Evolutionary conservation across 2,113 vertebrate genomes (phyloP), one percentile per base, ranked within the genome.

Genomic region (Orycteropus afer): DNA sequence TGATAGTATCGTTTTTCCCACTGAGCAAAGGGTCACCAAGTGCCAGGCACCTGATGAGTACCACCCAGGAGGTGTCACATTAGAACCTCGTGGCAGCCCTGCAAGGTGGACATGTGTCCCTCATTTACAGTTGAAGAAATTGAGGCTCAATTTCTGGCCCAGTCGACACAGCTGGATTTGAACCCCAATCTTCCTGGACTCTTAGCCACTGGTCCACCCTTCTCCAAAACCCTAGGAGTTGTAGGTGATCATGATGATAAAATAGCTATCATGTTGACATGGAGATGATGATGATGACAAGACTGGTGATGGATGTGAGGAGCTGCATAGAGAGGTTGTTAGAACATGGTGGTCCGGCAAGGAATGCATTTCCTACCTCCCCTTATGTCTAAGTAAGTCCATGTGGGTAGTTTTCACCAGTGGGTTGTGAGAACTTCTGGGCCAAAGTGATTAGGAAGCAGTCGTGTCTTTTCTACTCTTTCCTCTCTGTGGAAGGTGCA

Each of bases 31-130:
- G 51, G 67, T 76, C 69, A 84, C 55, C 7, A 6, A n/a, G 42
- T 80, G 11, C 78, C 32, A 22, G 42, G 67, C 23, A 22, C 17
- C 0, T 4, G 12, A 53, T 63, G 42, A 61, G 42, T 55, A 10
- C 27, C 1, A 2, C 8, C 13, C 23, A n/a, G 57, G 37, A 86
- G 47, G 59, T 2, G 25, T 47, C 3, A 0, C 1, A 2, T 45
- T 47, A 42, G 5, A 84, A 27, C 25, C 34, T 51, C 27, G 10
- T 5, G 7, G 45, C 40, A 76, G 79, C 79, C 63, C 42, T 49
- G 18, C 27, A 37, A 34, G 42, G 25, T 14, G 67, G 53, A 11
- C 25, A 49, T 47, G 53, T 10, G 34, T 34, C 9, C 47, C 42
- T 42, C 34, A 32, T 34, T 57, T 47, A 71, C 53, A 61, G 79